Evolutionary conservation across 2,797 vertebrate species (phyloP), one percentile per base, ranked within the genome.

Genomic region (Leptoclinus maculatus): DNA sequence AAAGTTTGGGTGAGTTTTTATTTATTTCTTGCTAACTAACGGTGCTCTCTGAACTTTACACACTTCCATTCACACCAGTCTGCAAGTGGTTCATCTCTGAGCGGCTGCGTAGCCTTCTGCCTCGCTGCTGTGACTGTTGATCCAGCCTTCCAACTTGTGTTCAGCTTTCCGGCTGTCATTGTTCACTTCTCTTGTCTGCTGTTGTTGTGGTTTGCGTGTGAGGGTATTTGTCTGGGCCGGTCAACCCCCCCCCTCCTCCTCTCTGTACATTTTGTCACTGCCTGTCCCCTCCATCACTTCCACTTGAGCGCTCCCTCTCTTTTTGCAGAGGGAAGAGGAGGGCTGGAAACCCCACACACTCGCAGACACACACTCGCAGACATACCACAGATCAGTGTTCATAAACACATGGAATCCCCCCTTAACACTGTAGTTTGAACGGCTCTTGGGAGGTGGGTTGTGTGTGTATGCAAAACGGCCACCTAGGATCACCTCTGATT

Each of bases 271-370:
- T 92, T 92, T 90, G 88, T 93, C 88, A 91, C 88, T 83, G 87
- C 84, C 86, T 93, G 90, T 93, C 91, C 88, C 88, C 91, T 89
- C 88, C 87, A 93, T 94, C 93, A 92, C 93, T 95, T 95, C 93
- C 94, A 94, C 93, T 92, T 90, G 85, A 94, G 74, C 75, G 88
- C 88, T 85, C 86, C 25, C 57, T 88, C 77, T 60, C 27, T 71
- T n/a, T 88, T 19, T 19, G 39, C 79, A 75, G 86, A 87, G 88
- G 74, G 72, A 82, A 85, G 80, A 87, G 85, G 71, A 86, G 80
- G 79, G 85, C 71, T 83, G 74, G 64, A 83, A 84, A 85, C 75
- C 58, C 43, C 80, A 83, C 76, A 77, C 47, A 66, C 73, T 39
- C 68, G 32, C 43, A 65, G 36, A 74, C 41, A 68, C 53, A 78